phyloP scores from a whole-genome alignment of 2,888 invertebrate genomes.

The Harmothoe impar region DNA sequence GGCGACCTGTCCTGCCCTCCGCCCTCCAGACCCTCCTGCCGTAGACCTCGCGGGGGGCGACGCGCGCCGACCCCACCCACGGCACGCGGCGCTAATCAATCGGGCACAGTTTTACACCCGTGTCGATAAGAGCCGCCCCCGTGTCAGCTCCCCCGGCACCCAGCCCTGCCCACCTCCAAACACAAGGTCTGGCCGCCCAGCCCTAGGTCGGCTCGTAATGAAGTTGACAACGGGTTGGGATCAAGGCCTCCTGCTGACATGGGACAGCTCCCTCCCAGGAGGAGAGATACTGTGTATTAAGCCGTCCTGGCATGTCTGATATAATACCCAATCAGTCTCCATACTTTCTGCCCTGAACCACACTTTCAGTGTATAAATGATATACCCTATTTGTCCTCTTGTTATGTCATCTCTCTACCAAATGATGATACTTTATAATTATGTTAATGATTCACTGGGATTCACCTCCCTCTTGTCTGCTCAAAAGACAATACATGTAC shows the following conservation, averaged over 20 bases:
- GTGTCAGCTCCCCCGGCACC: constrained; percentile 38
- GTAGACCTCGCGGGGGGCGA: neutral
- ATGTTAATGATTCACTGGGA: too few relatives aligned
- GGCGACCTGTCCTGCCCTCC: neutral
- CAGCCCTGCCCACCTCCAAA: neutral
- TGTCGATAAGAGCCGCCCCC: constrained; percentile 39
- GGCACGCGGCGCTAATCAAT: constrained; percentile 41
- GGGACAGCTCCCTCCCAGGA: neutral
- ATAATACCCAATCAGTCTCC: neutral
- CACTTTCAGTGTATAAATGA: too few relatives aligned
- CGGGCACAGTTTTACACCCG: constrained; percentile 41
- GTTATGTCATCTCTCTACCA: too few relatives aligned
- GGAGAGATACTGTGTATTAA: neutral
- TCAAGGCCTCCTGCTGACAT: constrained; percentile 17
- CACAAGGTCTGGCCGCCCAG: neutral
- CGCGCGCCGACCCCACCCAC: neutral
- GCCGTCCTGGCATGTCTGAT: neutral
- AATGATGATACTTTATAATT: too few relatives aligned
- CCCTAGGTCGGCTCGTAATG: neutral
- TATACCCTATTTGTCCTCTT: too few relatives aligned
- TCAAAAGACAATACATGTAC: too few relatives aligned
- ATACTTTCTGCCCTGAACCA: too few relatives aligned
- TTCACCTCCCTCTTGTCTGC: too few relatives aligned
- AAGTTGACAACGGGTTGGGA: constrained; percentile 16
- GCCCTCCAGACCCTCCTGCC: neutral